Base-by-base conservation (phyloP, 2,113 vertebrate genomes). In the Odontophorus gujanensis region DNA sequence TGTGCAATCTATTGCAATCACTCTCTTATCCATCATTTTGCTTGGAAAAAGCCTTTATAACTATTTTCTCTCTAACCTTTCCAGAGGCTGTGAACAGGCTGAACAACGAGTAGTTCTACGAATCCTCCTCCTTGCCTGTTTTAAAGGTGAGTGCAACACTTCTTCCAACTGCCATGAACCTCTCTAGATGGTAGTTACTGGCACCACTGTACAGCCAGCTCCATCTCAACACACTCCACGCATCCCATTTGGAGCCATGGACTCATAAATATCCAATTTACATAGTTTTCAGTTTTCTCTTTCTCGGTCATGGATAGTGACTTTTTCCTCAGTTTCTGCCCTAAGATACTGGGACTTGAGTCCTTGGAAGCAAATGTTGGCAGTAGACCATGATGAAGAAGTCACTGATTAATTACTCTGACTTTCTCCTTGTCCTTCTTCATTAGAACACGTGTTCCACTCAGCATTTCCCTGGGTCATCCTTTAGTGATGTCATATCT, bases 1-100 rank as follows among this genome's bases (percentile, higher is more conserved):
- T 57, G 32, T 0, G 0, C 63, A 45, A n/a, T 26, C 83, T 40
- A 5, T 45, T 55, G 50, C 0, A 66, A 25, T 48, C 0, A 0
- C 20, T 68, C 72, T 9, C 63, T 43, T 74, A 50, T 81, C 67
- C 72, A 66, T 77, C 43, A 66, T 69, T 77, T 83, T 74, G n/a
- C 53, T 59, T 77, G 53, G 85, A 90, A 90, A 85, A 24, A 79
- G 85, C 62, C 43, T 93, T 87, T 65, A 30, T 15, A 87, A 47
- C 43, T 36, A 25, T 4, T 25, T 80, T 67, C 12, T 62, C 80
- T 32, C 93, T 85, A 20, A 76, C 26, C 55, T 80, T 40, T 40
- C 53, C 50, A 58, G 22, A 24, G 53, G n/a, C 48, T 2, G 1
- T 51, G 59, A 47, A 26, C 3, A 83, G 13, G 30, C 5, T 94